Evolutionary conservation across 2,113 vertebrate species (phyloP).

Genomic region (Ptilonorhynchus violaceus): DNA sequence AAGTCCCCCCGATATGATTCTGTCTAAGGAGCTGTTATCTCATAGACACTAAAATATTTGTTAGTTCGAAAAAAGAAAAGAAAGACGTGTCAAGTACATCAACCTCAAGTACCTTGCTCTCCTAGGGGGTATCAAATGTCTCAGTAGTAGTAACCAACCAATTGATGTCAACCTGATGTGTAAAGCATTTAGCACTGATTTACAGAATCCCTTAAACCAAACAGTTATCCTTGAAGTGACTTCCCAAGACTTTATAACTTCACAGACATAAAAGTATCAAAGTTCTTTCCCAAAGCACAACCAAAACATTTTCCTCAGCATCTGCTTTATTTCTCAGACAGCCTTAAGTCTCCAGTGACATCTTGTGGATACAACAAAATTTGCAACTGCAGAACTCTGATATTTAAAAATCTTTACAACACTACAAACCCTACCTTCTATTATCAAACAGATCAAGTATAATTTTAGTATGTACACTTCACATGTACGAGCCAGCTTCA

Average conservation of each 20-base stretch:
- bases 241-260: background rate
- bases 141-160: background rate
- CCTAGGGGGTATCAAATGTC: background rate
- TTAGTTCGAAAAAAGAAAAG: background rate
- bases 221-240: background rate
- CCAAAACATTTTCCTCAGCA: background rate
- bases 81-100: background rate
- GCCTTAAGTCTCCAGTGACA: slow-evolving; percentile 31
- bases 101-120: background rate
- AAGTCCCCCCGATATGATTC: background rate
- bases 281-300: background rate
- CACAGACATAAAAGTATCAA: background rate
- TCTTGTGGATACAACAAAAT: background rate
- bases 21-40: background rate
- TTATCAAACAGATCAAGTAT: background rate
- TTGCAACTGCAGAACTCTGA: background rate
- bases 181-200: background rate
- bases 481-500: background rate
- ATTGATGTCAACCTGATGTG: background rate
- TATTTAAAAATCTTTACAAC: background rate
- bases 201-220: background rate
- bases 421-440: background rate
- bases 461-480: background rate
- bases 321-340: background rate
- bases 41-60: background rate